Percentiles rank a stretch among this genome's conserved stretches.
Conservation (phyloP, 2,113 vertebrate genomes). For the Heterotilapia buettikoferi region DNA sequence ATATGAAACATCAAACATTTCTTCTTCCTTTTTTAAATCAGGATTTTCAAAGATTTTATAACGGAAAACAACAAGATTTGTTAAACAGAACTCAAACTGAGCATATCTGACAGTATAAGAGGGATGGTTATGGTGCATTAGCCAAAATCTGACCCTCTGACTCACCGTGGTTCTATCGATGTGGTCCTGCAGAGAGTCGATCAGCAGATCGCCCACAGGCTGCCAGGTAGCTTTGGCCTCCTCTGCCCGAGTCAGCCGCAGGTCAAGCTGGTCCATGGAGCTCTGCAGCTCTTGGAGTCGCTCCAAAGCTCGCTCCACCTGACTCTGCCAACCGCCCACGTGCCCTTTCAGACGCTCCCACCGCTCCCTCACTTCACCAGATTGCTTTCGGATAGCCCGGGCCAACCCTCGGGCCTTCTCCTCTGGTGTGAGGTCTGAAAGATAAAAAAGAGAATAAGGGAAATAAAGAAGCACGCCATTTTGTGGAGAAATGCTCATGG, state of each 20-base stretch:
- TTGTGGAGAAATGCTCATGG: not conserved
- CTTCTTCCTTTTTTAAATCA: not conserved
- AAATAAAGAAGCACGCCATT: not conserved
- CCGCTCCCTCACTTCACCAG: conserved; percentile 86
- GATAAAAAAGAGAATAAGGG: not conserved
- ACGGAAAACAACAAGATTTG: not conserved
- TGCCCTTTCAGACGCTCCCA: conserved; percentile 87
- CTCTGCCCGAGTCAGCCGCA: conserved; percentile 82
- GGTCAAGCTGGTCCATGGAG: conserved; percentile 90
- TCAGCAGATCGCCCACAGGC: conserved; percentile 88
- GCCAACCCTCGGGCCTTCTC: conserved; percentile 88
- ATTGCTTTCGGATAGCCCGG: conserved; percentile 93
- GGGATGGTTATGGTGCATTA: not conserved
- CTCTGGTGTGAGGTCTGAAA: conserved; percentile 84
- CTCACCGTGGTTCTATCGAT: conserved; percentile 86
- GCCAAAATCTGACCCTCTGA: conserved; percentile 7
- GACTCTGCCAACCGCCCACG: conserved; percentile 84
- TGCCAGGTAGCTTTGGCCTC: conserved; percentile 83
- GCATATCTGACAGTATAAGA: not conserved
- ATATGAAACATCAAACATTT: not conserved
- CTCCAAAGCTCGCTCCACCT: conserved; percentile 87
- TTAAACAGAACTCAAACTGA: not conserved
- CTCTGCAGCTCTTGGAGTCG: conserved; percentile 89
- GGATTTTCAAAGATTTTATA: not conserved
- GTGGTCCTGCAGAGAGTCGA: conserved; percentile 91